Evolutionary conservation across 2,888 invertebrate species (phyloP).

Genomic region (Cataglyphis rosenhaueri): DNA sequence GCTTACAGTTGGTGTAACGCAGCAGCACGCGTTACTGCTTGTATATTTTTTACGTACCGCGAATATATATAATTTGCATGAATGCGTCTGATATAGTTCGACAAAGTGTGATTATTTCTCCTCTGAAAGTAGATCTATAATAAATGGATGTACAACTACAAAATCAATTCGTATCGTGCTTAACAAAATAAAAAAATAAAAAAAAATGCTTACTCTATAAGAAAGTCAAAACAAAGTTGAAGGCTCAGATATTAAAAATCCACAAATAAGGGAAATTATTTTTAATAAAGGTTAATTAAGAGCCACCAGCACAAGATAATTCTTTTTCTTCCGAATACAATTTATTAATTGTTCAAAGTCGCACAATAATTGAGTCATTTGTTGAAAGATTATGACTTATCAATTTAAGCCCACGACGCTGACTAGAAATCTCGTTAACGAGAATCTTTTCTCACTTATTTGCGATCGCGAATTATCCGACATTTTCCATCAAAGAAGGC

Average conservation of each 20-base stretch:
- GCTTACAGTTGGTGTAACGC: conserved; percentile 36
- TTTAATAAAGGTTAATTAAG: no score
- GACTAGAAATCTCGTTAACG: neutral
- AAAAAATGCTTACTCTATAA: no score
- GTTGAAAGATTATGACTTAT: neutral
- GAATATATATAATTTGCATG: neutral
- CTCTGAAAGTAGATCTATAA: neutral
- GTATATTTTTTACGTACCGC: conserved; percentile 16
- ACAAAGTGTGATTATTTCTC: neutral
- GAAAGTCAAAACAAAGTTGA: neutral
- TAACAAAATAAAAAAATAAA: neutral
- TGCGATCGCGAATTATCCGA: conserved; percentile 11
- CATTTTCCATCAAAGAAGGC: conserved; percentile 10
- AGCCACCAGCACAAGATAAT: neutral
- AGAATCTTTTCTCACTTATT: conserved; percentile 1
- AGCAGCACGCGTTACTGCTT: conserved; percentile 1
- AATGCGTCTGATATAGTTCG: conserved; percentile 9
- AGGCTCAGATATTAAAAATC: neutral
- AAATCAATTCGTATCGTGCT: neutral
- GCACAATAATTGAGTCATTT: neutral
- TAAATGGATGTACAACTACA: neutral
- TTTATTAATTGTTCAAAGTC: neutral
- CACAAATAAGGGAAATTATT: neutral
- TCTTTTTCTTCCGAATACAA: neutral
- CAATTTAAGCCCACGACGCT: neutral